Conservation (phyloP, 2,888 invertebrate species). For the Drosophila lacicola region DNA sequence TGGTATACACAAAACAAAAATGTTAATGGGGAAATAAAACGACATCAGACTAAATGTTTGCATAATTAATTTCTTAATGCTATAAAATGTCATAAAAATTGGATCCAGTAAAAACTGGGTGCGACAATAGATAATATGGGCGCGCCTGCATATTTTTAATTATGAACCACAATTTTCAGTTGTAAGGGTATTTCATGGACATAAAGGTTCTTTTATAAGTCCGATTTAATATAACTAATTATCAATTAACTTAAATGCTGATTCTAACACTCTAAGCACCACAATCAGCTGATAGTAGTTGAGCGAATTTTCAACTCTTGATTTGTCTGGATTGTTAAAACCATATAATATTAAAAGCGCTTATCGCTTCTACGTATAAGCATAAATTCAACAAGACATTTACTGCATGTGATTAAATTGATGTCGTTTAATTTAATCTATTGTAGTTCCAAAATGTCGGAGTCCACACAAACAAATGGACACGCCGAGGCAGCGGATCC, state of each 20-base stretch:
- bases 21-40: conserved; percentile 2
- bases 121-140: conserved; percentile 7
- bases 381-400: conserved; percentile 15
- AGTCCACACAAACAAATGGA: conserved; percentile 52
- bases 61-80: background rate
- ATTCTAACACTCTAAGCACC: background rate
- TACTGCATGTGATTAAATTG: conserved; percentile 24
- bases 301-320: background rate
- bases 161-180: background rate
- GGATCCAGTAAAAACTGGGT: conserved; percentile 11
- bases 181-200: conserved; percentile 1
- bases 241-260: background rate
- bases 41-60: conserved; percentile 1
- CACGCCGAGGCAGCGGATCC: conserved; percentile 17
- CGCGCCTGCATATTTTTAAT: conserved; percentile 17
- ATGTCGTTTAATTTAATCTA: background rate
- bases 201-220: background rate
- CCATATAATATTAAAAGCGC: background rate
- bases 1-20: background rate
- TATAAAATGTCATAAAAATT: conserved; percentile 7
- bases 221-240: conserved; percentile 5
- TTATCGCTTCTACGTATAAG: conserved; percentile 3
- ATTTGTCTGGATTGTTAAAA: background rate
- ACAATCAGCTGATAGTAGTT: background rate
- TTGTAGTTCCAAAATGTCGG: conserved; percentile 58